Percentiles rank a stretch among this genome's conserved stretches.
phyloP scores from a whole-genome alignment of 2,113 vertebrate species.

The Apus apus region DNA sequence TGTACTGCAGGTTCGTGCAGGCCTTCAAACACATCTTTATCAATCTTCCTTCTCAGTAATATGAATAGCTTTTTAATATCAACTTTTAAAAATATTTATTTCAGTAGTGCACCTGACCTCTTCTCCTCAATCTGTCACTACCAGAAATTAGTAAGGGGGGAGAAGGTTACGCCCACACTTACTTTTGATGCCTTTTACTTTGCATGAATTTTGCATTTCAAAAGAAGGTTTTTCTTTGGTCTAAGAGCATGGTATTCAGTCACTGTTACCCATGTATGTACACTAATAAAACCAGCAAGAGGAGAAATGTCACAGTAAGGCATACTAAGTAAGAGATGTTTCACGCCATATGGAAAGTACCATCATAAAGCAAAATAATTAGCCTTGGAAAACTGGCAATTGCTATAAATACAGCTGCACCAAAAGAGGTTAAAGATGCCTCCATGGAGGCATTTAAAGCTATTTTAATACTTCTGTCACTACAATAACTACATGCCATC shows the following conservation, averaged over 20 bases:
- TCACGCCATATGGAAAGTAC: not conserved
- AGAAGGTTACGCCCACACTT: not conserved
- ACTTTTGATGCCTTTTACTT: not conserved
- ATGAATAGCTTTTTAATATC: not conserved
- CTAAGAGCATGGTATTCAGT: not conserved
- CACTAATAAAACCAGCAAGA: not conserved
- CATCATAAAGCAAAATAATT: conserved; percentile 1
- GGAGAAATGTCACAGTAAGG: not conserved
- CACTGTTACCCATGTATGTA: not conserved
- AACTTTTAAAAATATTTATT: not conserved
- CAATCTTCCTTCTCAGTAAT: not conserved
- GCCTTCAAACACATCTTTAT: not conserved
- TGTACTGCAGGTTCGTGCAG: not conserved
- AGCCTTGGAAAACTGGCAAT: not conserved
- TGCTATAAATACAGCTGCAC: not conserved
- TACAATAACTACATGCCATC: not conserved
- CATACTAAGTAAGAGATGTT: not conserved
- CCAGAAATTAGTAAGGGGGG: not conserved
- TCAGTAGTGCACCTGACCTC: not conserved
- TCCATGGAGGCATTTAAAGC: not conserved
- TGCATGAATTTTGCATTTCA: not conserved
- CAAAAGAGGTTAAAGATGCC: not conserved
- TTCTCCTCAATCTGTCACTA: not conserved
- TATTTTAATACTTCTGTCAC: conserved; percentile 19
- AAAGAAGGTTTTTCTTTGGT: not conserved